phyloP scores from a whole-genome alignment of 2,113 vertebrate genomes.

The Actenoides lindsayi region DNA sequence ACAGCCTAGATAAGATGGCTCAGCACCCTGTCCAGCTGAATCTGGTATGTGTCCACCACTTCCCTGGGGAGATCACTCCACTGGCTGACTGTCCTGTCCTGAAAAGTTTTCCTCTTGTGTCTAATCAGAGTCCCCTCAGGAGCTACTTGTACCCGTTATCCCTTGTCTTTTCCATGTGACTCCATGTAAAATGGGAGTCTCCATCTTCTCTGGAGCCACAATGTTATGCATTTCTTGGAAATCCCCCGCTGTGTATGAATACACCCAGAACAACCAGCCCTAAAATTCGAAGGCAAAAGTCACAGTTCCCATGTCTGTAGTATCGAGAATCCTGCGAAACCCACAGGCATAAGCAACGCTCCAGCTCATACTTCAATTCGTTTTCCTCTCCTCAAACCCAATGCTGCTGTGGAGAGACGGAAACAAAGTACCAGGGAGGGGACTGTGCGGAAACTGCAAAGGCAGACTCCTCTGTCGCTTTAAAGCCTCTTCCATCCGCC shows the following conservation, averaged over 20 bases:
- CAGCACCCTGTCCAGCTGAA: too few relatives aligned
- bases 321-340: fast-evolving
- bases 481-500: fast-evolving
- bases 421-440: fast-evolving
- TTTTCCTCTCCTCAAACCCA: neutral
- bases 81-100: too few relatives aligned
- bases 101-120: too few relatives aligned
- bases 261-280: fast-evolving
- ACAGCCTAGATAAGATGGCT: too few relatives aligned
- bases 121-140: too few relatives aligned
- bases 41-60: too few relatives aligned
- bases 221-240: fast-evolving
- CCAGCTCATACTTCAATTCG: fast-evolving
- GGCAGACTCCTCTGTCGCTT: fast-evolving
- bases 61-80: too few relatives aligned
- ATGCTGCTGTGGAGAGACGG: fast-evolving
- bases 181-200: too few relatives aligned
- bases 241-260: fast-evolving
- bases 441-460: fast-evolving
- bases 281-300: too few relatives aligned
- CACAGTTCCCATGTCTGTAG: fast-evolving
- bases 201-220: too few relatives aligned
- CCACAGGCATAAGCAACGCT: fast-evolving
- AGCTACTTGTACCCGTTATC: too few relatives aligned
- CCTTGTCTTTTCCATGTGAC: too few relatives aligned